phyloP scores from a whole-genome alignment of 1,140 invertebrate species.

The Atopsyche davidsoni region DNA sequence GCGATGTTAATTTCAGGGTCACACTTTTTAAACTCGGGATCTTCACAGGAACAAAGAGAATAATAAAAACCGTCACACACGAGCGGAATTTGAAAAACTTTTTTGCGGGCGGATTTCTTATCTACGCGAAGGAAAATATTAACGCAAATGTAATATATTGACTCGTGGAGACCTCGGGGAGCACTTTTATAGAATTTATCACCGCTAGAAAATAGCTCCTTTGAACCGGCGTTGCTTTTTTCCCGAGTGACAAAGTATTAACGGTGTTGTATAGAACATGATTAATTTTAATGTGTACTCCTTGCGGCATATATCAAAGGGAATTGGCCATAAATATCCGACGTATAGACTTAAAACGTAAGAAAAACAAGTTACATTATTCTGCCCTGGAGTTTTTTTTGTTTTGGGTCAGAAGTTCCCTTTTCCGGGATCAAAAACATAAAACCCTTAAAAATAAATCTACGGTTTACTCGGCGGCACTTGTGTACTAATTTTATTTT shows the following conservation, averaged over 20 bases:
- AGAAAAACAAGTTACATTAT: too few relatives aligned
- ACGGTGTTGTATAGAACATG: constrained; percentile 5
- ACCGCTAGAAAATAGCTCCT: constrained; percentile 27
- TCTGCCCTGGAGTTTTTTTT: too few relatives aligned
- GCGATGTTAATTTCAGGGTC: too few relatives aligned
- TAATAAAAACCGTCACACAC: too few relatives aligned
- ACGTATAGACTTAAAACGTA: too few relatives aligned
- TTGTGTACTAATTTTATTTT: too few relatives aligned
- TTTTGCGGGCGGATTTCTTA: constrained; percentile 16
- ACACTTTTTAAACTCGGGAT: too few relatives aligned
- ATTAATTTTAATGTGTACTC: constrained; percentile 19
- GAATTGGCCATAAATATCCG: background rate
- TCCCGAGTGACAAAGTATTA: constrained; percentile 24
- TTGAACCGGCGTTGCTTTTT: constrained; percentile 16
- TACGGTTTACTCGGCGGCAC: too few relatives aligned
- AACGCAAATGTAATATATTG: constrained; percentile 29
- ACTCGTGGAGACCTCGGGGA: constrained; percentile 15
- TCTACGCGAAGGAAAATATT: constrained; percentile 26
- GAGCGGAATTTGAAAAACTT: constrained; percentile 18
- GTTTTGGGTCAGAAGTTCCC: too few relatives aligned
- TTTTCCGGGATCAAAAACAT: too few relatives aligned
- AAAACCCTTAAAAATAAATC: too few relatives aligned
- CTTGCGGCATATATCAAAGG: constrained; percentile 1
- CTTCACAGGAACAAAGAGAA: too few relatives aligned
- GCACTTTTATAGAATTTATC: constrained; percentile 27